Percentiles rank a stretch among this genome's conserved stretches.
Evolutionary conservation across 2,113 vertebrate species (phyloP).

Genomic region (Chaetops frenatus): DNA sequence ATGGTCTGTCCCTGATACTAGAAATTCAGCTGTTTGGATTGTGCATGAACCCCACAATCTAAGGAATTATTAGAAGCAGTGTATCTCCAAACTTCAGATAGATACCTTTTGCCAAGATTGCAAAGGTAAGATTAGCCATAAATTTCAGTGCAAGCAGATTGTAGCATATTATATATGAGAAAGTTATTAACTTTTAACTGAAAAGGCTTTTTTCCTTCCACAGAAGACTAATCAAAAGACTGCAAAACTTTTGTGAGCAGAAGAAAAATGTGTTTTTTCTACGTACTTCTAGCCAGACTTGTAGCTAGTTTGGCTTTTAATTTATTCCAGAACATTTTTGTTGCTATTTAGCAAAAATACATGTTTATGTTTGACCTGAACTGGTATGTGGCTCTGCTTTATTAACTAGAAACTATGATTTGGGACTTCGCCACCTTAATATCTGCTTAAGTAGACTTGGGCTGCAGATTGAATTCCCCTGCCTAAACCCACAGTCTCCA

Average conservation of each 20-base stretch:
- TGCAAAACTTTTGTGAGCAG: background rate
- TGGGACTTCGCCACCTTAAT: background rate
- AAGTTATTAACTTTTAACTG: background rate
- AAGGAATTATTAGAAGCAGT: background rate
- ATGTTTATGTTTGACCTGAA: background rate
- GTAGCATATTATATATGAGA: background rate
- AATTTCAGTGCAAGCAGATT: background rate
- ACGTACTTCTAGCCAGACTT: background rate
- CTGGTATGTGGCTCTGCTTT: background rate
- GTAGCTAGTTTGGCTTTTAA: background rate
- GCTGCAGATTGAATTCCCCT: background rate
- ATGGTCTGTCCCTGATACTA: background rate
- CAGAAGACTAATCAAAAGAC: background rate
- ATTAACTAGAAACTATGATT: background rate
- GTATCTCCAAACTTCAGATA: background rate
- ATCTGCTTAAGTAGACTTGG: background rate
- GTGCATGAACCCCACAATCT: background rate
- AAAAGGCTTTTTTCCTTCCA: background rate
- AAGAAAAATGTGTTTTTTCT: background rate
- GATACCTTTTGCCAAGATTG: background rate
- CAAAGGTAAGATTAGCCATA: background rate
- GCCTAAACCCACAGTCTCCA: background rate
- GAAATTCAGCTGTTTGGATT: background rate
- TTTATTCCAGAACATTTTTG: background rate
- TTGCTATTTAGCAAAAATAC: background rate